phyloP scores from a whole-genome alignment of 1,140 invertebrate genomes.

The Lanistes nyassanus region DNA sequence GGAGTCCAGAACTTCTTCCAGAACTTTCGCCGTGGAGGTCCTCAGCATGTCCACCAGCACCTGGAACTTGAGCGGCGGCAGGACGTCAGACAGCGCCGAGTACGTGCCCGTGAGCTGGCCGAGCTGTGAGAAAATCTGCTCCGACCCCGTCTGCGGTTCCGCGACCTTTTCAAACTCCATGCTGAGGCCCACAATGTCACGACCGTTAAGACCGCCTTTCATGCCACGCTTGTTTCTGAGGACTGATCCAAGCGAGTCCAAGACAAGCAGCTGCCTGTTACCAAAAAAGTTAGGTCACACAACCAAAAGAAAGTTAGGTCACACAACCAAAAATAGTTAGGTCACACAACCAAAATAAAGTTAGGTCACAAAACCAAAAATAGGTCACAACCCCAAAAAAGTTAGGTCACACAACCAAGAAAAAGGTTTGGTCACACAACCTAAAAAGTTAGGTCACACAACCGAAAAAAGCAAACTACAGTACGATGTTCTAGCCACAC shows the following conservation, averaged over 20 bases:
- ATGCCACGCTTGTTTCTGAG: neutral
- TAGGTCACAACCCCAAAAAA: too few species aligned
- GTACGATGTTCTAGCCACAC: too few species aligned
- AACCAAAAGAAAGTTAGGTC: too few species aligned
- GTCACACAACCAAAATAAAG: too few species aligned
- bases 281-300: too few species aligned
- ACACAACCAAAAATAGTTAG: too few species aligned
- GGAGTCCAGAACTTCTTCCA: neutral
- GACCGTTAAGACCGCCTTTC: neutral
- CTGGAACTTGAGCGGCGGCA: slow-evolving; percentile 9
- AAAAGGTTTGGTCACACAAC: too few species aligned
- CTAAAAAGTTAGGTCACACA: too few species aligned
- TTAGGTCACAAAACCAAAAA: too few species aligned
- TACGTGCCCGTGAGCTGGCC: neutral
- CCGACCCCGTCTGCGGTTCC: neutral
- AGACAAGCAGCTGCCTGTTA: neutral
- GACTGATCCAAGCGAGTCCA: neutral
- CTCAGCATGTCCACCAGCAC: neutral
- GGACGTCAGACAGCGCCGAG: neutral
- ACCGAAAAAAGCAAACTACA: too few species aligned
- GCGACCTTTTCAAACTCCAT: neutral
- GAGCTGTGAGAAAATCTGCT: neutral
- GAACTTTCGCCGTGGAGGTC: neutral
- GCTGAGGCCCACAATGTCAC: neutral
- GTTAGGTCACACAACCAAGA: too few species aligned